phyloP scores from a whole-genome alignment of 2,113 vertebrate genomes.

The Nothobranchius kuhntae region DNA sequence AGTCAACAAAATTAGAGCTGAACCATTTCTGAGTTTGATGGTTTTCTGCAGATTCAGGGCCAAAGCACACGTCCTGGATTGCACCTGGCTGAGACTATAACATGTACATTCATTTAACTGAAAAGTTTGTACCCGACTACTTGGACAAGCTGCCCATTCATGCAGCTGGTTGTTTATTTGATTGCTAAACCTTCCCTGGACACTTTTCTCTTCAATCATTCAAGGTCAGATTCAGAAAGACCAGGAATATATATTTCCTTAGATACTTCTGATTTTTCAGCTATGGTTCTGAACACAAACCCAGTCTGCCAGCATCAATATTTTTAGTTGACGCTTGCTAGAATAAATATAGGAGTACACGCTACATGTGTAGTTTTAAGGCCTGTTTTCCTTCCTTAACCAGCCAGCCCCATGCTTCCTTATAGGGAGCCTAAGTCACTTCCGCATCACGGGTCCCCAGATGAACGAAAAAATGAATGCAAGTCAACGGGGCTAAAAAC shows the following conservation, averaged over 20 bases:
- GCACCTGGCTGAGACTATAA: conserved; percentile 55
- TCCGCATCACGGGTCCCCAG: too few species aligned
- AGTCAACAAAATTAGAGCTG: conserved; percentile 31
- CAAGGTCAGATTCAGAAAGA: conserved; percentile 28
- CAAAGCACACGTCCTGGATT: conserved; percentile 59
- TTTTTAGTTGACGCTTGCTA: too few species aligned
- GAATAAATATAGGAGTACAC: too few species aligned
- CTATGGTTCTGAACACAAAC: not conserved
- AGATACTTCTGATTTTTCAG: not conserved
- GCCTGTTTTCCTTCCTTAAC: too few species aligned
- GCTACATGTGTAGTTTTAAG: too few species aligned
- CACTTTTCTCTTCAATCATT: conserved; percentile 29
- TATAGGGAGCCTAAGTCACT: too few species aligned
- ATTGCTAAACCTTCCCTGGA: conserved; percentile 15
- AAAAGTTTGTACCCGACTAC: conserved; percentile 30
- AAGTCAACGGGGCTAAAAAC: too few species aligned
- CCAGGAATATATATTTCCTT: not conserved
- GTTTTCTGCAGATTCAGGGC: conserved; percentile 25
- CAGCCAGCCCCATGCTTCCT: too few species aligned
- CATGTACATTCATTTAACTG: conserved; percentile 54
- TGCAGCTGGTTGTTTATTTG: conserved; percentile 15
- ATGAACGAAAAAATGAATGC: too few species aligned
- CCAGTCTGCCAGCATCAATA: not conserved
- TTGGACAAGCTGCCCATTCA: conserved; percentile 55
- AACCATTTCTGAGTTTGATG: conserved; percentile 50